A percentile compares a stretch with the other conserved stretches of the same genome.
Evolutionary conservation across 2,113 vertebrate genomes (phyloP).

Genomic region (Hippocampus comes): DNA sequence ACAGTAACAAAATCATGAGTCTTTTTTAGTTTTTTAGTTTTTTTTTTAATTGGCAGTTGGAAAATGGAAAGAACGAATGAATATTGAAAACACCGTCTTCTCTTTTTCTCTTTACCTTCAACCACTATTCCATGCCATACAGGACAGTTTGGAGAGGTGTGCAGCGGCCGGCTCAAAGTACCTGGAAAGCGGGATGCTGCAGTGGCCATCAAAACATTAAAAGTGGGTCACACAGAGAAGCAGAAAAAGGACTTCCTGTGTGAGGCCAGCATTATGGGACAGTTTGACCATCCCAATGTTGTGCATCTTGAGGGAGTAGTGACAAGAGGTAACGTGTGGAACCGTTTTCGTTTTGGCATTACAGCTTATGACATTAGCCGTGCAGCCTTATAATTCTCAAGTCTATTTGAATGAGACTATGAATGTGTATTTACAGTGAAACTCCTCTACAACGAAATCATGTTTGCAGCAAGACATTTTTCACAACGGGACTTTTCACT

Average conservation of each 20-base stretch:
- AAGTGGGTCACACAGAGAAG: constrained; percentile 96
- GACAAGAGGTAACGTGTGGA: constrained; percentile 82
- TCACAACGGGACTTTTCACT: too few relatives aligned
- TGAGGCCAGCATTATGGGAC: constrained; percentile 98
- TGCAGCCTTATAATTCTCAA: constrained; percentile 45
- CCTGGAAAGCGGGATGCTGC: constrained; percentile 91
- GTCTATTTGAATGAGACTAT: constrained; percentile 8
- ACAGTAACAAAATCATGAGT: not conserved
- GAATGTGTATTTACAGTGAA: not conserved
- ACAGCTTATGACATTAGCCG: constrained; percentile 41
- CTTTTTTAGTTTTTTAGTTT: too few relatives aligned
- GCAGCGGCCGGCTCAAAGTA: constrained; percentile 93
- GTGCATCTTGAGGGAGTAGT: constrained; percentile 97
- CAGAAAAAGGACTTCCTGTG: constrained; percentile 95
- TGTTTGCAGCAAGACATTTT: too few relatives aligned
- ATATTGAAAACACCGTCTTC: constrained; percentile 15
- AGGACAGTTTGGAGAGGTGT: constrained; percentile 99
- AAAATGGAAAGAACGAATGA: not conserved
- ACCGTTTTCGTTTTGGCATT: constrained; percentile 14
- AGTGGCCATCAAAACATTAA: constrained; percentile 95
- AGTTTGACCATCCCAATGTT: constrained; percentile 97
- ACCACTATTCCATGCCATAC: constrained; percentile 33
- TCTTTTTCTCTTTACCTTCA: constrained; percentile 21
- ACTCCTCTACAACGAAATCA: too few relatives aligned
- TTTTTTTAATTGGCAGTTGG: not conserved